Evolutionary conservation across 2,797 vertebrate genomes (phyloP), one percentile per base, ranked within the genome.

Genomic region (Silurus lanzhouensis): DNA sequence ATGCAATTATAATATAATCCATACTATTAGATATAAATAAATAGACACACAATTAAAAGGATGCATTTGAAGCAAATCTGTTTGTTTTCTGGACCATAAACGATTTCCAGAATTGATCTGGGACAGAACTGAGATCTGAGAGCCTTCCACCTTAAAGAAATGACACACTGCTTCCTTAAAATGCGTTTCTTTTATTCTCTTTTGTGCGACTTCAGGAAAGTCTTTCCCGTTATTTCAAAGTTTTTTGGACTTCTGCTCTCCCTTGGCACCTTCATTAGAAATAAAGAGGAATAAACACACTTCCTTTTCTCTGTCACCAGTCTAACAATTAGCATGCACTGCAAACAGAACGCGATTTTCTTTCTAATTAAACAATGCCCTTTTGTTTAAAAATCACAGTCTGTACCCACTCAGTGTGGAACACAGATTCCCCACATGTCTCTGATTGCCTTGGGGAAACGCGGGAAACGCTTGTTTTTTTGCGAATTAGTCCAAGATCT

Each of bases 371-470:
- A 52, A 52, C 78, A 81, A 27, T 66, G 48, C 70, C 66, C 48
- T 58, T 82, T 70, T 82, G 80, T 70, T 58, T 66, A 52, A 66
- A 46, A 81, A 66, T 81, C 44, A 64, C 77, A 17, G 38, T 17
- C 60, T 48, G 77, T 52, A 25, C 81, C 68, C 81, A 15, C 27
- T n/a, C 31, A 60, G 2, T 63, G 38, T 66, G 61, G 15, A 66
- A 27, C 61, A 27, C 44, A 19, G 70, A 74, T 63, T 83, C 82
- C 44, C 82, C 68, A 72, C 68, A 63, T 81, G 70, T 74, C 82
- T 25, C 20, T 48, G 2, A 31, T 15, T 7, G 38, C 57, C 82
- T 64, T 13, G 22, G 70, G 57, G 19, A 63, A 72, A 83, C 31
- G 22, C 5, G 15, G 57, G 22, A 44, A 63, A 83, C 9, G 82